phyloP scores from a whole-genome alignment of 2,797 vertebrate species.

The Petrocephalus sullivani region DNA sequence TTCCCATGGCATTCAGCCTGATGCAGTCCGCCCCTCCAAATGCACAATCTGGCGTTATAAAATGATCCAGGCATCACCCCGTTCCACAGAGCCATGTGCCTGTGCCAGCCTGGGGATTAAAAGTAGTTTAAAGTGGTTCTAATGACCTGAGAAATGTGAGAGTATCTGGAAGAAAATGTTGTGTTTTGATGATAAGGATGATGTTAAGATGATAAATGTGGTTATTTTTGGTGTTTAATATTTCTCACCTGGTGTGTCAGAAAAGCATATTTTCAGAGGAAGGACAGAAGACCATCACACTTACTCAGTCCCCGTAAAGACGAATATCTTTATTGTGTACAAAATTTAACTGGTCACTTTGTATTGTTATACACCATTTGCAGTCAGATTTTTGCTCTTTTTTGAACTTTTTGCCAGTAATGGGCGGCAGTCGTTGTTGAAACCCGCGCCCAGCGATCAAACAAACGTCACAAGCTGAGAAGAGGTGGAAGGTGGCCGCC shows the following conservation, averaged over 20 bases:
- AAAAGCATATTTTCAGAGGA: background rate
- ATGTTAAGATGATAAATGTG: background rate
- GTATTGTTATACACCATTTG: background rate
- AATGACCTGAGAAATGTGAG: background rate
- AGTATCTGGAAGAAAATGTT: background rate
- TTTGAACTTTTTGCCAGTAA: background rate
- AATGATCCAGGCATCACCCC: background rate
- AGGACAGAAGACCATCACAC: background rate
- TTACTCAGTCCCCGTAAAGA: background rate
- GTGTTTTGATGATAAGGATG: background rate
- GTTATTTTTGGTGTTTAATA: background rate
- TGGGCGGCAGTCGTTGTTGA: background rate
- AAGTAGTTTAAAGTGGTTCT: background rate
- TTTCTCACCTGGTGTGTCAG: background rate
- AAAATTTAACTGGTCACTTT: constrained; percentile 11
- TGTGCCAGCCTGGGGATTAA: background rate
- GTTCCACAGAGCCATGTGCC: background rate
- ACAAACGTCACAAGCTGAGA: background rate
- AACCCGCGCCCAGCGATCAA: background rate
- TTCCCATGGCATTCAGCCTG: background rate
- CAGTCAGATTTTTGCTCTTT: background rate
- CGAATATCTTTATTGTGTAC: constrained; percentile 14
- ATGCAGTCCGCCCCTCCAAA: background rate
- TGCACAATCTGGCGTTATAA: background rate
- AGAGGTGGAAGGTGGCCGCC: background rate